Percentiles rank a stretch among this genome's conserved stretches.
phyloP scores from a whole-genome alignment of 1,140 invertebrate species.

The Monomorium pharaonis region DNA sequence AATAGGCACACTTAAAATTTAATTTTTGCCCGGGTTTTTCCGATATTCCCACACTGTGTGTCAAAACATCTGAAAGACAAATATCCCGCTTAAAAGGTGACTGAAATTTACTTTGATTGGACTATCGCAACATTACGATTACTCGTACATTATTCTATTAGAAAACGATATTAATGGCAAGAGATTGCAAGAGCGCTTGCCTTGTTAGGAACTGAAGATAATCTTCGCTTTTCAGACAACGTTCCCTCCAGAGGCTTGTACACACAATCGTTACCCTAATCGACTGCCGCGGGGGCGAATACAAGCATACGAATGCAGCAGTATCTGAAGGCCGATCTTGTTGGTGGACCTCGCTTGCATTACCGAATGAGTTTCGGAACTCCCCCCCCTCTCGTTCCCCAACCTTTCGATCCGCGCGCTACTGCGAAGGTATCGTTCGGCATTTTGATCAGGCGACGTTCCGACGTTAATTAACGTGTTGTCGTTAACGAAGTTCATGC shows the following conservation, averaged over 20 bases:
- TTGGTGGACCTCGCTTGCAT: slow-evolving; percentile 27
- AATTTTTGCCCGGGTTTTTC: too few relatives aligned
- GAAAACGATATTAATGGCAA: background rate
- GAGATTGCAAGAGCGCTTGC: background rate
- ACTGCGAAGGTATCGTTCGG: slow-evolving; percentile 44
- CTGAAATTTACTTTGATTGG: background rate
- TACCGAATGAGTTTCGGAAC: slow-evolving; percentile 38
- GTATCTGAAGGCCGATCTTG: slow-evolving; percentile 58
- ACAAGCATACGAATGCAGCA: background rate
- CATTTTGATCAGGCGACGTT: slow-evolving; percentile 67
- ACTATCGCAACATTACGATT: background rate
- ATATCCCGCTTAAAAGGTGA: background rate
- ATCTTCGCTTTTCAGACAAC: slow-evolving; percentile 23
- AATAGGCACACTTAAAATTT: too few relatives aligned
- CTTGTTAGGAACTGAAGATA: background rate
- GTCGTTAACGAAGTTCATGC: slow-evolving; percentile 71
- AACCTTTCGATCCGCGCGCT: background rate
- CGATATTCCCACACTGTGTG: too few relatives aligned
- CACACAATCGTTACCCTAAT: slow-evolving; percentile 19
- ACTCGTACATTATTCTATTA: background rate
- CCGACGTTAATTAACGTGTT: slow-evolving; percentile 77
- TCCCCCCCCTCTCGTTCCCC: background rate
- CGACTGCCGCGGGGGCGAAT: background rate
- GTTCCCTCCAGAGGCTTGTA: background rate
- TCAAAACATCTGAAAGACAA: background rate